Base-by-base conservation (phyloP, 2,888 invertebrate genomes). In the Lepeophtheirus nordmannii region DNA sequence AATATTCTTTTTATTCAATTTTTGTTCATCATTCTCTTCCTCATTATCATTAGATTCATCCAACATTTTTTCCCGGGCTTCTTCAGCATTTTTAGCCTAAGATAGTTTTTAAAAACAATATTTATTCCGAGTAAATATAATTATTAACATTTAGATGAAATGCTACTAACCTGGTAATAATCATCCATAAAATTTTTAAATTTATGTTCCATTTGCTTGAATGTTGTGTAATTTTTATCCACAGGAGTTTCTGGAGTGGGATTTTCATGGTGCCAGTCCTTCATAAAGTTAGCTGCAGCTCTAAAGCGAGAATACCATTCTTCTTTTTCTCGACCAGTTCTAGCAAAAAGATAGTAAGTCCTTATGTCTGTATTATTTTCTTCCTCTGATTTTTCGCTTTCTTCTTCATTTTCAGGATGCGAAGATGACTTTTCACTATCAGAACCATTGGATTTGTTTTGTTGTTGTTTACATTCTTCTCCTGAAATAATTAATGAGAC, bases 171-270 rank as follows among this genome's bases (percentile, higher is more conserved):
- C 40, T 62, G 62, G 10, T 20, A 17, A 40, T 62, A 62, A n/a
- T 62, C 40, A 20, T 62, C 62, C 62, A 62, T 62, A 41, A 62
- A 62, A 10, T 40, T 62, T 62, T 62, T 62, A 41, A 39, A 62
- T 38, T 40, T 38, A 11, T 62, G 62, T 46, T 62, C 62, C 10
- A n/a, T 17, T n/a, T 40, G 40, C 7, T 62, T 62, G 17, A 22
- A 40, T 1, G 62, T 62, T 7, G 17, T n/a, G 17, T 62, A 62
- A 17, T 62, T 20, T 40, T 37, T 39, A 40, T 62, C 62, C 10
- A 17, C n/a, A 17, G 1, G n/a, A 22, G 58, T 12, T 2, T 23
- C 10, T 58, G 17, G 22, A 22, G 17, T 58, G 58, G 58, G 62
- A 40, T 62, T 62, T n/a, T 62, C 40, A 40, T 40, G 62, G 9